These are phyloP conservation scores for Agrilus planipennis DNA, from an alignment of 1,140 invertebrate genomes.

Conservation along the genomic window DNA sequence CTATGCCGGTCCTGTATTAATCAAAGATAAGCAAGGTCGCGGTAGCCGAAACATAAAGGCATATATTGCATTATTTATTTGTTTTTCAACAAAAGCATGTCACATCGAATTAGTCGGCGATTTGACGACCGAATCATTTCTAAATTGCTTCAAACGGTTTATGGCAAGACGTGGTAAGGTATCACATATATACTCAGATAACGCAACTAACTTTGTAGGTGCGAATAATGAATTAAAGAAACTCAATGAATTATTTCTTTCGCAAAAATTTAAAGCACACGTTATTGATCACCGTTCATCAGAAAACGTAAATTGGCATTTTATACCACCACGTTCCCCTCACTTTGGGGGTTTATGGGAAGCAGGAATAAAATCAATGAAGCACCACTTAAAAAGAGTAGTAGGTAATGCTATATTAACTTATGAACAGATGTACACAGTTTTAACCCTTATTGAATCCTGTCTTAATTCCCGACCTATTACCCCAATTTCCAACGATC, in stretches of 20 bases:
- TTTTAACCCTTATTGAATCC: constrained; percentile 19
- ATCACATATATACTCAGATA: constrained; percentile 19
- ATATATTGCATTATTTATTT: constrained; percentile 30
- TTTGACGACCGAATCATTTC: constrained; percentile 20
- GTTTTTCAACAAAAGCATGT: constrained; percentile 26
- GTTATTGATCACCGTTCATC: neutral
- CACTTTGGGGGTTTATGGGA: constrained; percentile 2
- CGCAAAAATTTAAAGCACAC: neutral
- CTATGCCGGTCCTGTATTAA: constrained; percentile 24
- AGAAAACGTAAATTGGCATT: constrained; percentile 23
- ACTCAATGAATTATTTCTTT: constrained; percentile 6
- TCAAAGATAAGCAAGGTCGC: constrained; percentile 15
- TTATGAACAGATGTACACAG: constrained; percentile 20
- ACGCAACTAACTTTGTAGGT: constrained; percentile 14
- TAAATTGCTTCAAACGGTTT: constrained; percentile 26
- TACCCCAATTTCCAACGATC: constrained; percentile 16
- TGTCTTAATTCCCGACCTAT: constrained; percentile 27
- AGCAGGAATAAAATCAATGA: neutral
- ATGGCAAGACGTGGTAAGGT: constrained; percentile 22
- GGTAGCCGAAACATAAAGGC: constrained; percentile 18
- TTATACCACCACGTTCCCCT: constrained; percentile 28
- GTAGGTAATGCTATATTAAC: constrained; percentile 18
- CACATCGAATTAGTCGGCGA: constrained; percentile 30
- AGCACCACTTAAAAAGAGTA: constrained; percentile 8
- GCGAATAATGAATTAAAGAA: constrained; percentile 11